Conservation (phyloP, 2,797 vertebrate genomes). For the Rhynchonycteris naso region DNA sequence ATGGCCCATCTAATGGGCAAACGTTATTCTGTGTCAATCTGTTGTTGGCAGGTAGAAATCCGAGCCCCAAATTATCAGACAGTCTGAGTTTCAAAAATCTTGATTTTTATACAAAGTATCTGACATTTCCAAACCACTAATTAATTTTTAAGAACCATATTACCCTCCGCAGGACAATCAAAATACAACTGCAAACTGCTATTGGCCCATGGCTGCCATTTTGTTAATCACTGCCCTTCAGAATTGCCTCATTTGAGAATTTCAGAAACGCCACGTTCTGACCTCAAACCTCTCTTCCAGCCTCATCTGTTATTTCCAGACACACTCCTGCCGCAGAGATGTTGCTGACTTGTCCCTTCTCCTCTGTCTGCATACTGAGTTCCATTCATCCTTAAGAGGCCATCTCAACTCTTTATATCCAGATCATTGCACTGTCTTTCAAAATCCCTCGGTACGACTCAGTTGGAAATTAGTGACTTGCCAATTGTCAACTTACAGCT, state of each 20-base stretch:
- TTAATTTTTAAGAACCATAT: not conserved
- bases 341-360: not conserved
- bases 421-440: not conserved
- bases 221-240: not conserved
- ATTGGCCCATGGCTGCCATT: not conserved
- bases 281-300: not conserved
- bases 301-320: not conserved
- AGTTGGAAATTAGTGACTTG: not conserved
- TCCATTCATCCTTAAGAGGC: not conserved
- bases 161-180: not conserved
- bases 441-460: not conserved
- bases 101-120: not conserved
- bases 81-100: not conserved
- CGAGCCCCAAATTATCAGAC: not conserved
- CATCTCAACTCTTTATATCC: not conserved
- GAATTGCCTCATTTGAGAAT: not conserved
- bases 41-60: not conserved
- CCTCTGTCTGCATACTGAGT: not conserved
- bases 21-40: not conserved
- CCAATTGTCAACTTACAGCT: not conserved
- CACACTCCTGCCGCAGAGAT: not conserved
- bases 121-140: not conserved
- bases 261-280: not conserved
- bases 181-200: not conserved
- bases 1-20: not conserved